phyloP scores from a whole-genome alignment of 2,888 invertebrate genomes.

The Ectemnius continuus region DNA sequence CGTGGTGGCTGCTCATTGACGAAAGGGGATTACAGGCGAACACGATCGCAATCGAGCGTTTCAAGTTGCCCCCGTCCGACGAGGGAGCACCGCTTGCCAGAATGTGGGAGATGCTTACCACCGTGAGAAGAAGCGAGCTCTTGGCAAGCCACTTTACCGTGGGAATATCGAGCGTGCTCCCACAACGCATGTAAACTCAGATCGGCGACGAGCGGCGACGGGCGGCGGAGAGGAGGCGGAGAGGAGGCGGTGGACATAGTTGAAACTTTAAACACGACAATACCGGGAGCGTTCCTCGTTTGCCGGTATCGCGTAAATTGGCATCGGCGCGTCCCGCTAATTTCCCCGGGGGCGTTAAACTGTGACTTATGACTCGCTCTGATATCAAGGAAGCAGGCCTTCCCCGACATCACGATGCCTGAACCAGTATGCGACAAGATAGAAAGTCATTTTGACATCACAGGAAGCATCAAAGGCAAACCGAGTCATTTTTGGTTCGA shows the following conservation, averaged over 20 bases:
- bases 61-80: background rate
- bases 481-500: too few relatives aligned
- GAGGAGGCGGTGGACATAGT: background rate
- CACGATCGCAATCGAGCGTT: too few relatives aligned
- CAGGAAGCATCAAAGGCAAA: too few relatives aligned
- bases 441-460: too few relatives aligned
- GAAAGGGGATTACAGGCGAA: too few relatives aligned
- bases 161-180: constrained; percentile 30
- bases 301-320: constrained; percentile 47
- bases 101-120: constrained; percentile 7
- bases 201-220: too few relatives aligned
- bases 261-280: constrained; percentile 34
- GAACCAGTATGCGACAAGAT: too few relatives aligned
- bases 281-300: constrained; percentile 47
- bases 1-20: constrained; percentile 1
- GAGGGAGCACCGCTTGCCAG: background rate
- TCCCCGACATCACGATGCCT: background rate
- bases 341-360: constrained; percentile 64
- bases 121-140: constrained; percentile 29
- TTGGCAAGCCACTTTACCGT: constrained; percentile 6
- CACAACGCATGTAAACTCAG: too few relatives aligned
- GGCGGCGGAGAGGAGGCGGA: too few relatives aligned
- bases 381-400: constrained; percentile 29
- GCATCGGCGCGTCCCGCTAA: constrained; percentile 59
- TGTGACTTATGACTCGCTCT: constrained; percentile 54